Percentiles rank a stretch among this genome's conserved stretches.
phyloP scores from a whole-genome alignment of 2,797 vertebrate species.

The Craterocephalus amniculus region DNA sequence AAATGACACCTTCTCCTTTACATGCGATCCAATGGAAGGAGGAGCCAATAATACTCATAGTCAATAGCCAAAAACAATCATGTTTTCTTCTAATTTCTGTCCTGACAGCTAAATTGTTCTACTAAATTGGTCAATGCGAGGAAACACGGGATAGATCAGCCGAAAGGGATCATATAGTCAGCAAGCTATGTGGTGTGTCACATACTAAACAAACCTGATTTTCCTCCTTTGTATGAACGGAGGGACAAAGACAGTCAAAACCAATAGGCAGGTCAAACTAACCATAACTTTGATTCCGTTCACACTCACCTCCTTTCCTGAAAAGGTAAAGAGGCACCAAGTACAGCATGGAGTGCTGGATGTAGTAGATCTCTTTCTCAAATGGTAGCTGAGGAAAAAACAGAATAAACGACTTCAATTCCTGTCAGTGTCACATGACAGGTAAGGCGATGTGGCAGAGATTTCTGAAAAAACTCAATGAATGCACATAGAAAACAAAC shows the following conservation, averaged over 20 bases:
- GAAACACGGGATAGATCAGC: too few species aligned
- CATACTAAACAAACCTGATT: too few species aligned
- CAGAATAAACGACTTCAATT: constrained; percentile 18
- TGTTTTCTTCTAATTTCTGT: background rate
- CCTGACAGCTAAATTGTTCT: too few species aligned
- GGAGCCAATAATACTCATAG: background rate
- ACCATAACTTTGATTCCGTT: background rate
- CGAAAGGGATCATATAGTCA: too few species aligned
- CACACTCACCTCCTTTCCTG: constrained; percentile 92
- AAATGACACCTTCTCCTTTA: too few species aligned
- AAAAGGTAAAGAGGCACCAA: constrained; percentile 96
- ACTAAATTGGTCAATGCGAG: too few species aligned
- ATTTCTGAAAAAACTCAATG: background rate
- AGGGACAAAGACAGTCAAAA: background rate
- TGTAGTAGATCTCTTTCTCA: constrained; percentile 97
- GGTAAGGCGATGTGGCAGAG: background rate
- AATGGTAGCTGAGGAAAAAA: constrained; percentile 90
- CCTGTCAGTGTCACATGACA: background rate
- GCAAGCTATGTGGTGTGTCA: too few species aligned
- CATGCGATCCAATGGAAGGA: background rate
- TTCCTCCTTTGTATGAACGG: background rate
- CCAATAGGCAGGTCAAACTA: background rate
- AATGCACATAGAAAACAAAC: background rate
- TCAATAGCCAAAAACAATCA: background rate
- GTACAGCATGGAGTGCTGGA: constrained; percentile 98